A percentile compares a stretch with the other conserved stretches of the same genome.
Conservation (phyloP, 2,797 vertebrate species). For the Spatula clypeata region DNA sequence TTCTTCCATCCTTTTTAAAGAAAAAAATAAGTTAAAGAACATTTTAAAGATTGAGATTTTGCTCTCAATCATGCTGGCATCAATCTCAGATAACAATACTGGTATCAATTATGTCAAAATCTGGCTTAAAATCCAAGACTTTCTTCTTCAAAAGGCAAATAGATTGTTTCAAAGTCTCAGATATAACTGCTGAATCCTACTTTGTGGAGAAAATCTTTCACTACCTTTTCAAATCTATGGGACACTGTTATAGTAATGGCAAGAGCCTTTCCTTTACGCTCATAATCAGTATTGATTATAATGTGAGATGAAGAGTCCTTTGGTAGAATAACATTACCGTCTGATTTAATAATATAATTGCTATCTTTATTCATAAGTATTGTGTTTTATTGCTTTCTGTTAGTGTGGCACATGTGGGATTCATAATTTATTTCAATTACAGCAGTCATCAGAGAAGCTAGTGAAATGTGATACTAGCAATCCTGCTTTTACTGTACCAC, state of each 20-base stretch:
- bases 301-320: constrained; percentile 51
- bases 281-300: constrained; percentile 62
- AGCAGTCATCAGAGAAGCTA: constrained; percentile 30
- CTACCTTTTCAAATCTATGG: constrained; percentile 21
- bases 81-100: neutral
- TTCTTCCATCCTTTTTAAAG: neutral
- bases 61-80: neutral
- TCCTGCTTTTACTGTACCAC: constrained; percentile 12
- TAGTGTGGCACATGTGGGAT: constrained; percentile 61
- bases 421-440: constrained; percentile 78
- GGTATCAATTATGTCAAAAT: neutral
- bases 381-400: constrained; percentile 72
- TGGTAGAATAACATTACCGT: constrained; percentile 62
- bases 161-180: neutral
- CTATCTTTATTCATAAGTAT: constrained; percentile 75
- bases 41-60: constrained; percentile 1
- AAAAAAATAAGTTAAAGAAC: neutral
- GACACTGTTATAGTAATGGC: neutral
- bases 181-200: neutral
- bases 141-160: neutral
- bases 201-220: neutral
- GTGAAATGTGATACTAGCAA: constrained; percentile 34
- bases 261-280: constrained; percentile 51
- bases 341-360: constrained; percentile 77
- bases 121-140: neutral